Percentiles rank a stretch among this genome's conserved stretches.
Conservation (phyloP, 2,888 invertebrate genomes). For the Glyphotaelius pellucidus region DNA sequence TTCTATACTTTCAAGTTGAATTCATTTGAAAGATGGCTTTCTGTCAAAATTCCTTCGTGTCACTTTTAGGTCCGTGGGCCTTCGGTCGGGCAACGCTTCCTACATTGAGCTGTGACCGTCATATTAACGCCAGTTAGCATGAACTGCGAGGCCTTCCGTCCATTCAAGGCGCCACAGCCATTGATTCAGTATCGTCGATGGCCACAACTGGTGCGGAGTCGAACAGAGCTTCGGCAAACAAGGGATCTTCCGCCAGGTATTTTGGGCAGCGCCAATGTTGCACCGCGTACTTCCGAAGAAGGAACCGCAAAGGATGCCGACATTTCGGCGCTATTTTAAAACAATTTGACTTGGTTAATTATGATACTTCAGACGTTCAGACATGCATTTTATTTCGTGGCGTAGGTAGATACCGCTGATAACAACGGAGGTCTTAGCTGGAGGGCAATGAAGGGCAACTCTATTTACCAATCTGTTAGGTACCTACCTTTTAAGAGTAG, state of each 20-base stretch:
- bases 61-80: neutral
- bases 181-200: neutral
- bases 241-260: slow-evolving; percentile 45
- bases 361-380: neutral
- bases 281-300: neutral
- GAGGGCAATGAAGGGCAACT: no score
- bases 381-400: neutral
- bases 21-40: neutral
- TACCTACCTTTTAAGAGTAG: neutral
- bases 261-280: slow-evolving; percentile 48
- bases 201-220: neutral
- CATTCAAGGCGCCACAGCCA: slow-evolving; percentile 12
- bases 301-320: slow-evolving; percentile 51
- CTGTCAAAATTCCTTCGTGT: neutral
- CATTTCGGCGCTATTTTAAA: slow-evolving; percentile 19
- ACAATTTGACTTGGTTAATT: neutral
- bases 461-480: neutral
- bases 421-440: no score
- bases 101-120: slow-evolving; percentile 12
- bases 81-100: neutral
- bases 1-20: neutral
- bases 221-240: neutral
- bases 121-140: neutral
- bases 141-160: slow-evolving; percentile 11
- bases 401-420: no score